These are phyloP conservation scores for Laspeyria flexula DNA, from an alignment of 2,888 invertebrate genomes.

Conservation along the genomic window DNA sequence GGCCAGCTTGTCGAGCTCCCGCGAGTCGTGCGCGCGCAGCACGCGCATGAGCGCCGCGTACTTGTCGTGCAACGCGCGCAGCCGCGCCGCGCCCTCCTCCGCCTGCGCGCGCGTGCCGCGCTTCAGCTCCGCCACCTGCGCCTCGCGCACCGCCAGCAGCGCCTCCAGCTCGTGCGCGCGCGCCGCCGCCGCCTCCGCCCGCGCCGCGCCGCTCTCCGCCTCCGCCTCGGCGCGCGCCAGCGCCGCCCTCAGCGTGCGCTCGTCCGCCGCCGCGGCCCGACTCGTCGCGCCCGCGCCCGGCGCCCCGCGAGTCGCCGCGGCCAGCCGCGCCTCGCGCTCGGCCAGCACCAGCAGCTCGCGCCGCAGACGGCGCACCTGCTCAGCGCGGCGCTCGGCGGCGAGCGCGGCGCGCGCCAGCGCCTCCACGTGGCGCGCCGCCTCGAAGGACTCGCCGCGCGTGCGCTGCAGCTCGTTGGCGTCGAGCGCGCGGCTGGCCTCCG, in stretches of 20 bases:
- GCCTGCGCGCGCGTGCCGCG: constrained; percentile 80
- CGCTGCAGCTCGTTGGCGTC: constrained; percentile 73
- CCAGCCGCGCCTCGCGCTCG: constrained; percentile 71
- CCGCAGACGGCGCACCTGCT: constrained; percentile 74
- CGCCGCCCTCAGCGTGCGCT: constrained; percentile 57
- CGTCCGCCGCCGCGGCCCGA: constrained; percentile 31
- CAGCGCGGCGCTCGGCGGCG: constrained; percentile 72
- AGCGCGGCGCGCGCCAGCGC: constrained; percentile 68
- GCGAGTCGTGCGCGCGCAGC: constrained; percentile 84
- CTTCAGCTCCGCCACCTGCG: constrained; percentile 77
- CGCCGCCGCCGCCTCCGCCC: constrained; percentile 74
- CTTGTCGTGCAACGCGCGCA: constrained; percentile 86
- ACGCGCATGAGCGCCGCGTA: constrained; percentile 85
- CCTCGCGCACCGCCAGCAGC: constrained; percentile 62
- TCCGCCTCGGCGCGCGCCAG: constrained; percentile 75
- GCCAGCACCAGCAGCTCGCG: constrained; percentile 75
- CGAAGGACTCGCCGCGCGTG: constrained; percentile 65
- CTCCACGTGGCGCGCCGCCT: constrained; percentile 72
- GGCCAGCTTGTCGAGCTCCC: constrained; percentile 82
- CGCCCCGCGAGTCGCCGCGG: constrained; percentile 47
- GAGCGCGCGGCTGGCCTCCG: constrained; percentile 71
- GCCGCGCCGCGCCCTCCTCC: constrained; percentile 87
- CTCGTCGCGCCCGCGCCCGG: constrained; percentile 36
- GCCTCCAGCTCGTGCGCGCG: constrained; percentile 82
- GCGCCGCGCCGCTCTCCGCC: constrained; percentile 66